Percentiles rank a stretch among this genome's conserved stretches.
Conservation (phyloP, 1,140 invertebrate species). For the Chrysomallon squamiferum region DNA sequence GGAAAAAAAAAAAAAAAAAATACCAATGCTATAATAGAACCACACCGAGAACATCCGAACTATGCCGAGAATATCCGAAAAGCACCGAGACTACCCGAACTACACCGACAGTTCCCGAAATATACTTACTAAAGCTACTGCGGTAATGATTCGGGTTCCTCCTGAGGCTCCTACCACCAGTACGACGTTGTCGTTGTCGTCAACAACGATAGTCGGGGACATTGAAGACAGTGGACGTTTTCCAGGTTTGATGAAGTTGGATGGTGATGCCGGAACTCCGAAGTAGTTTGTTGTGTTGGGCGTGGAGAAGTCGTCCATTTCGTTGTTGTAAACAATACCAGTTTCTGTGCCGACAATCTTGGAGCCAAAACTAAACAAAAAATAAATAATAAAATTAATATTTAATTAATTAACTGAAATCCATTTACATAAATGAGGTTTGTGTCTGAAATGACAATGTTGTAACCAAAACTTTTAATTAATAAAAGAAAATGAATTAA, state of each 20-base stretch:
- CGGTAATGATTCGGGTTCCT: constrained; percentile 87
- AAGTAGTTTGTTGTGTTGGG: constrained; percentile 78
- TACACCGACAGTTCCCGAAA: neutral
- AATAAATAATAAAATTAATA: no score
- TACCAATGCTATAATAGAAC: neutral
- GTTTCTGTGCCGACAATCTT: constrained; percentile 71
- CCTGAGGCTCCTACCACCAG: constrained; percentile 88
- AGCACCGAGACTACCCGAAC: neutral
- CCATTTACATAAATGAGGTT: no score
- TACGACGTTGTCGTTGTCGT: constrained; percentile 70
- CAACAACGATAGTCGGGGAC: constrained; percentile 83
- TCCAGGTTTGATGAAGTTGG: constrained; percentile 79
- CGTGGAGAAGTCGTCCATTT: constrained; percentile 95
- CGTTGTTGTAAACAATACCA: constrained; percentile 91
- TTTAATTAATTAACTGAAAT: no score
- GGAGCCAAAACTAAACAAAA: constrained; percentile 63
- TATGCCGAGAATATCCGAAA: neutral
- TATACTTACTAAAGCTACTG: constrained; percentile 77
- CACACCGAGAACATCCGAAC: no score
- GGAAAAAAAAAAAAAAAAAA: neutral
- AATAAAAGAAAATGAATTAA: no score
- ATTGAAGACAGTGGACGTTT: constrained; percentile 93
- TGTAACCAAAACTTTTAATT: no score
- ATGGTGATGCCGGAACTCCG: constrained; percentile 68
- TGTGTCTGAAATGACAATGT: no score